Evolutionary conservation across 2,797 vertebrate genomes (phyloP).

Genomic region (Gymnoscopelus microlampas): DNA sequence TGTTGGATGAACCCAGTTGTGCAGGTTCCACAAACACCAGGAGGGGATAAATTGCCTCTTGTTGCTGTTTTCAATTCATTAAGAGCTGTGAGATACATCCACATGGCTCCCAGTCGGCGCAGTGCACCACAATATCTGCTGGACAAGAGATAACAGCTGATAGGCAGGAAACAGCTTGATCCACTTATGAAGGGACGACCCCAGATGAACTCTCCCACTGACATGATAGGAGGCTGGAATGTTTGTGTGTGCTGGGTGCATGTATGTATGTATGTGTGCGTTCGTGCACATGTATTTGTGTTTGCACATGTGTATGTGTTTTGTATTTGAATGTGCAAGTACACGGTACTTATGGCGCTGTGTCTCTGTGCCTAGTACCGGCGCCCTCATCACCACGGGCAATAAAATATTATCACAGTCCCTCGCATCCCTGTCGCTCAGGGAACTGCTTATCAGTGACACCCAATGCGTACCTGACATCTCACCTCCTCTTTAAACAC

Average conservation of each 20-base stretch:
- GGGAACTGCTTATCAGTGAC: constrained; percentile 8
- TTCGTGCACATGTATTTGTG: neutral
- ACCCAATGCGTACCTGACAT: constrained; percentile 25
- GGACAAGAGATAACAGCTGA: constrained; percentile 46
- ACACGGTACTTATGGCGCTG: too few relatives aligned
- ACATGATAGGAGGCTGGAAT: constrained; percentile 11
- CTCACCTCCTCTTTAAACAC: constrained; percentile 31
- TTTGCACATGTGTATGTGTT: neutral
- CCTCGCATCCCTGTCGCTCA: constrained; percentile 1
- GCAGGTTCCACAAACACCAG: constrained; percentile 17
- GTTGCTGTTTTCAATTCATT: constrained; percentile 57
- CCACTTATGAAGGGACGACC: constrained; percentile 48
- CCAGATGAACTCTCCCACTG: constrained; percentile 42
- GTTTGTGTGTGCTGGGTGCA: neutral
- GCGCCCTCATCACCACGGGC: too few relatives aligned
- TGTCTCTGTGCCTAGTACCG: too few relatives aligned
- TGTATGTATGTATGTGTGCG: neutral
- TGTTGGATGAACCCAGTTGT: constrained; percentile 26
- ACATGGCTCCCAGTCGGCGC: constrained; percentile 47
- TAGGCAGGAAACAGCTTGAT: constrained; percentile 60
- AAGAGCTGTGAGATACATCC: constrained; percentile 27
- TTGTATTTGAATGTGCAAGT: neutral
- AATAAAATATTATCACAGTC: too few relatives aligned
- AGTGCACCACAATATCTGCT: constrained; percentile 40
- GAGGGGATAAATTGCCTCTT: constrained; percentile 38